These are phyloP conservation scores for Ctenodactylus gundi DNA, from an alignment of 2,113 vertebrate genomes.

Conservation along the genomic window DNA sequence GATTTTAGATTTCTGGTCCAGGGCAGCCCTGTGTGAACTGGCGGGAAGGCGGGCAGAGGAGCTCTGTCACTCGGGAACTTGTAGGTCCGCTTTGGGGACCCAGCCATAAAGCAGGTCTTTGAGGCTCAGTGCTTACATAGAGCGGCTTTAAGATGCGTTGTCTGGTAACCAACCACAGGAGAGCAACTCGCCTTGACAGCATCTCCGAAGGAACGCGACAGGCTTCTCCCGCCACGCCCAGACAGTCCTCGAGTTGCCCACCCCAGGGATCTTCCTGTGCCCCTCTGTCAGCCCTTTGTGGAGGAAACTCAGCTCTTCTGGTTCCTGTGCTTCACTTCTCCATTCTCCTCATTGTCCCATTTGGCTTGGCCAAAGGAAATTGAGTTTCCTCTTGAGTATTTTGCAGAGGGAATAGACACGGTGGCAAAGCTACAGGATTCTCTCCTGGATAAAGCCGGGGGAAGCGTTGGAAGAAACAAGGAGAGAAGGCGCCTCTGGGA, in stretches of 20 bases:
- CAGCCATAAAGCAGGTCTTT: neutral
- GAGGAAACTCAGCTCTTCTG: neutral
- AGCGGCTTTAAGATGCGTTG: neutral
- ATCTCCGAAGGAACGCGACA: neutral
- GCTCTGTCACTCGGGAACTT: neutral
- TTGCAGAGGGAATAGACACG: accelerated
- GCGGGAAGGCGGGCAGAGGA: neutral
- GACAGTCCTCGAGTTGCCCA: accelerated
- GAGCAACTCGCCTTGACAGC: neutral
- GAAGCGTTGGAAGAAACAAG: neutral
- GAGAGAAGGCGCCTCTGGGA: neutral
- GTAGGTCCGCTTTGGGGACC: neutral
- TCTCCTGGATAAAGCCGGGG: neutral
- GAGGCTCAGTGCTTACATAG: accelerated
- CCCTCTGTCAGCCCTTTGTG: neutral
- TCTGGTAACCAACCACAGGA: neutral
- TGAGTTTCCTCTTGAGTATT: neutral
- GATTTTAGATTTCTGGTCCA: neutral
- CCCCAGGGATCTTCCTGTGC: neutral
- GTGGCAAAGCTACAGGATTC: neutral
- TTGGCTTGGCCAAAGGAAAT: neutral
- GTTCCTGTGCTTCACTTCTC: neutral
- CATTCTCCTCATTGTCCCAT: neutral
- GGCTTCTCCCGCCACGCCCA: no score
- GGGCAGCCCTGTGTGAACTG: no score